Base-by-base conservation (phyloP, 1,140 invertebrate genomes). In the Uloborus diversus region DNA sequence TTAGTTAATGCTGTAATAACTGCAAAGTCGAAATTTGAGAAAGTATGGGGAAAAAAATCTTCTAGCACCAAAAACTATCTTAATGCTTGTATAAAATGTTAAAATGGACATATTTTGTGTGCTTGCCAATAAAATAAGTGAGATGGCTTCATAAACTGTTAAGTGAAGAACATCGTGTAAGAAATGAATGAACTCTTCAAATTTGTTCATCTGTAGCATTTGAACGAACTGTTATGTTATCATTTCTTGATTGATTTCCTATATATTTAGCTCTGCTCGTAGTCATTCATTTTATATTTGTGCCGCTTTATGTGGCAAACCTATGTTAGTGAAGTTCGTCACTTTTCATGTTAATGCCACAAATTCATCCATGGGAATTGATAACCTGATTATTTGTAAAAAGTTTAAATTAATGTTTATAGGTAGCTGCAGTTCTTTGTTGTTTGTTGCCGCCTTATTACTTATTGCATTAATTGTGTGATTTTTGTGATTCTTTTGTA, bases 201-300 rank as follows among this genome's bases (percentile, higher is more conserved):
- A 13, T 13, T 13, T 17, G 17, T 53, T 14, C 49, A 53, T 53
- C 23, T 53, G 13, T 51, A 53, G 7, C 5, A 20, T 9, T 20
- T 20, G 20, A 53, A 7, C 5, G 7, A 9, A 20, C 7, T 20
- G 17, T 7, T n/a, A n/a, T 53, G 9, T 53, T 53, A 20, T 53
- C 3, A 2, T 53, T 51, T 20, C 23, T 53, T 53, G 17, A 20
- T 53, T 53, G 17, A 9, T n/a, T 53, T 53, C 7, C 13, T 70
- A 17, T 57, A 75, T 64, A 30, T 70, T 73, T 64, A 62, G 71
- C 59, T 51, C 42, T 64, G 69, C 33, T 61, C 69, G 62, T 62
- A 75, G 71, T 75, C 71, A 75, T 75, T 75, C 57, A 75, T 62
- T 64, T 64, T 59, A 62, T 75, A 27, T 70, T 71, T 30, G 49